Evolutionary conservation across 2,888 invertebrate species (phyloP).

Genomic region (Aphidius colemani): DNA sequence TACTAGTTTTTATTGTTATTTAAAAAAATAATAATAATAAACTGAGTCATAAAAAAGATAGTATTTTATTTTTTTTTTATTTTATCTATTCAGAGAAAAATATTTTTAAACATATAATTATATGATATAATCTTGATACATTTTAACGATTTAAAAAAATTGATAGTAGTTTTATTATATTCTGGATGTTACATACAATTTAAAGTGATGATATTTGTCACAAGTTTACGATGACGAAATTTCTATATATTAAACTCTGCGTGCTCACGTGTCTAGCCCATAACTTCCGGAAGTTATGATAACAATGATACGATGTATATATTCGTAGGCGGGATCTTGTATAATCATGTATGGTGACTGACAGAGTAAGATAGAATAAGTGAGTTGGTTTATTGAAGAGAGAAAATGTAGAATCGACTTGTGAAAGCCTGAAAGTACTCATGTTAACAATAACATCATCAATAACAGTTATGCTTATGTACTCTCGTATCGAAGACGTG

Average conservation of each 20-base stretch:
- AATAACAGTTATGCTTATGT: conserved; percentile 31
- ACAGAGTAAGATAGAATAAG: too few species aligned
- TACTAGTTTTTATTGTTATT: too few species aligned
- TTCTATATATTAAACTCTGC: conserved; percentile 10
- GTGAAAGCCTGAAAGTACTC: conserved; percentile 5
- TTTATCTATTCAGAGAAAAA: not conserved
- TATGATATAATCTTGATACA: too few species aligned
- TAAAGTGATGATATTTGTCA: too few species aligned
- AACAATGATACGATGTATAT: conserved; percentile 31
- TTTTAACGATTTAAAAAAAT: too few species aligned
- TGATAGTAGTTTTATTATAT: not conserved
- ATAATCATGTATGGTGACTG: too few species aligned
- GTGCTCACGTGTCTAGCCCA: conserved; percentile 27
- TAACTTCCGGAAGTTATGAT: conserved; percentile 37
- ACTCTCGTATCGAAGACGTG: conserved; percentile 30
- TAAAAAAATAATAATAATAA: too few species aligned
- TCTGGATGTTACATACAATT: not conserved
- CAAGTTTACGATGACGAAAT: conserved; percentile 24
- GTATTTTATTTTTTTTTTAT: too few species aligned
- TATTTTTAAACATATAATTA: not conserved
- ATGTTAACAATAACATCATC: conserved; percentile 36
- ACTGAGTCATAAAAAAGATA: too few species aligned
- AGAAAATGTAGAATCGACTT: not conserved
- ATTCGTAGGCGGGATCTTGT: too few species aligned
- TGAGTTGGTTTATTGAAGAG: not conserved